These are phyloP conservation scores for Leptinotarsa peninsularis DNA, from an alignment of 2,888 invertebrate species.

Conservation along the genomic window DNA sequence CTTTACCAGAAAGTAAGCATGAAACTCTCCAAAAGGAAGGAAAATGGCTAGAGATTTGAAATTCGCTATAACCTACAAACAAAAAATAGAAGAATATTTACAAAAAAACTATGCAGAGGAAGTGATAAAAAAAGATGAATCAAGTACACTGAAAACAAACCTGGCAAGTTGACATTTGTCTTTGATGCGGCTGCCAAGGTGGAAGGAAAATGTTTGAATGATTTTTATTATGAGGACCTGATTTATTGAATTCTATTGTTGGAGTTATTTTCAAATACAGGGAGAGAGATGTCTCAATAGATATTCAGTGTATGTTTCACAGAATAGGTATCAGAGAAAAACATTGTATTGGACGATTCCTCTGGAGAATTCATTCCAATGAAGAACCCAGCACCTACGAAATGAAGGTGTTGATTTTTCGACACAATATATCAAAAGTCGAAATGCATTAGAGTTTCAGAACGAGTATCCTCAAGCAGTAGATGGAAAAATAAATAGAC, in stretches of 20 bases:
- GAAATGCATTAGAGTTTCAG: neutral
- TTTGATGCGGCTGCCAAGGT: no score
- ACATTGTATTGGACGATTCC: neutral
- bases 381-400: neutral
- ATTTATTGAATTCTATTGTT: no score
- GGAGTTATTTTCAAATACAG: neutral
- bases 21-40: neutral
- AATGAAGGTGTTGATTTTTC: neutral
- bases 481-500: neutral
- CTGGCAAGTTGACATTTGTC: no score
- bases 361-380: neutral
- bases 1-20: no score
- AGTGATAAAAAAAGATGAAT: neutral
- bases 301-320: neutral
- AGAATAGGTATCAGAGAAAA: no score
- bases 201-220: no score
- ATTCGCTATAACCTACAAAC: neutral
- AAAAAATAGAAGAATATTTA: neutral
- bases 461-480: neutral
- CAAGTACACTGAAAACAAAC: neutral
- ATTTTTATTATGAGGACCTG: no score
- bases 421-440: neutral
- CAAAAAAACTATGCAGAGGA: neutral
- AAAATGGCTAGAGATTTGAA: neutral
- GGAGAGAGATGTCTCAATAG: neutral